These are phyloP conservation scores for Calliopum simillimum DNA, from an alignment of 2,888 invertebrate genomes.

Conservation along the genomic window DNA sequence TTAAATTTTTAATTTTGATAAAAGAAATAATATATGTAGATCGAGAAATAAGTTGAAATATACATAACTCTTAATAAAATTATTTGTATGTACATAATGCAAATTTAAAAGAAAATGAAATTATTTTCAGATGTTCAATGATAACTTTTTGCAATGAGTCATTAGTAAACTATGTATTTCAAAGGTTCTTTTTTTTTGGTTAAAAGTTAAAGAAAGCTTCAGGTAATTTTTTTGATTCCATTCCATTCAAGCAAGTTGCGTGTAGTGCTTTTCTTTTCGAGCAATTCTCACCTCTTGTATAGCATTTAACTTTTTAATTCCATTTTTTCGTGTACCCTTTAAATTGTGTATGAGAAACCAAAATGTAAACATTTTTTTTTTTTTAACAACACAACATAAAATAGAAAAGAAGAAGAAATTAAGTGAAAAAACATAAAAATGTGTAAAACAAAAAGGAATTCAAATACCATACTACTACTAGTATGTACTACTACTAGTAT, in stretches of 20 bases:
- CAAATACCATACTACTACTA: not conserved
- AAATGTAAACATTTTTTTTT: constrained; percentile 46
- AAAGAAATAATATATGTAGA: too few species aligned
- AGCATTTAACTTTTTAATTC: constrained; percentile 63
- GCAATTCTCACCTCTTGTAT: constrained; percentile 65
- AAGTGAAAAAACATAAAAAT: constrained; percentile 34
- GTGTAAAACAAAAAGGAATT: constrained; percentile 9
- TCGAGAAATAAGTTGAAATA: too few species aligned
- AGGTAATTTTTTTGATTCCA: constrained; percentile 8
- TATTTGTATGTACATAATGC: too few species aligned
- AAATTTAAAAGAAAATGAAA: too few species aligned
- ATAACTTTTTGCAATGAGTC: not conserved
- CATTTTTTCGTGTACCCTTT: constrained; percentile 64
- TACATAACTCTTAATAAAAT: too few species aligned
- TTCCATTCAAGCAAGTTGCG: not conserved
- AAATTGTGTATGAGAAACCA: constrained; percentile 43
- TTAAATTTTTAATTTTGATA: not conserved
- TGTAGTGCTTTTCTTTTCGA: not conserved
- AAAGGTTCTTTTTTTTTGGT: constrained; percentile 8
- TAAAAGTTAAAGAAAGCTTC: not conserved
- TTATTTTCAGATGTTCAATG: too few species aligned
- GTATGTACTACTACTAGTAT: too few species aligned
- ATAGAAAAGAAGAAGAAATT: constrained; percentile 45
- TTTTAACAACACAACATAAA: constrained; percentile 44
- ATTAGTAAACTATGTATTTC: not conserved